These are phyloP conservation scores for Buathra laborator DNA, from an alignment of 2,888 invertebrate genomes.

Conservation along the genomic window DNA sequence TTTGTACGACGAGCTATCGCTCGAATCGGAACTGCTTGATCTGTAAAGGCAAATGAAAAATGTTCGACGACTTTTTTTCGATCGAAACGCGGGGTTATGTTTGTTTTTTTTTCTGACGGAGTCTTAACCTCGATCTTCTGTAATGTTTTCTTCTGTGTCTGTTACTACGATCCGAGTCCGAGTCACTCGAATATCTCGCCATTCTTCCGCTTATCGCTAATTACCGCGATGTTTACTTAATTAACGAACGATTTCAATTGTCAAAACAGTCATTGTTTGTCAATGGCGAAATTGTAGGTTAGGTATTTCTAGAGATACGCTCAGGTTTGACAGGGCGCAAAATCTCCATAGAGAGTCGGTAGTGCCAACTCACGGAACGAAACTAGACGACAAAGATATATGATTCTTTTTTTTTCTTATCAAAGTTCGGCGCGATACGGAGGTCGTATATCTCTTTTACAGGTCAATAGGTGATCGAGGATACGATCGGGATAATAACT, in stretches of 20 bases:
- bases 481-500: constrained; percentile 18
- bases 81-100: not conserved
- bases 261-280: not conserved
- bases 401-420: constrained; percentile 3
- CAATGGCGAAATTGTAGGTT: not conserved
- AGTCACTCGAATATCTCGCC: constrained; percentile 83
- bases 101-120: not conserved
- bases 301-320: not conserved
- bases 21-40: constrained; percentile 80
- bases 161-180: constrained; percentile 81
- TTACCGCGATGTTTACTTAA: not conserved
- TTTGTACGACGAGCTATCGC: constrained; percentile 79
- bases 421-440: constrained; percentile 8
- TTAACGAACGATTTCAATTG: not conserved
- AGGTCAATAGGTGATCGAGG: constrained; percentile 13
- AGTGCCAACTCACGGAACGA: not conserved
- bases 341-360: not conserved
- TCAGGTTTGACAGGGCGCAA: not conserved
- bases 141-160: constrained; percentile 79
- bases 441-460: constrained; percentile 1
- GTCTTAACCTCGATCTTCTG: constrained; percentile 74
- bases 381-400: constrained; percentile 2
- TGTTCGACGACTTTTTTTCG: constrained; percentile 18
- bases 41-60: constrained; percentile 64
- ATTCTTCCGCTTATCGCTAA: constrained; percentile 69